These are phyloP conservation scores for Gymnobelideus leadbeateri DNA, from an alignment of 2,113 vertebrate genomes.

Conservation along the genomic window DNA sequence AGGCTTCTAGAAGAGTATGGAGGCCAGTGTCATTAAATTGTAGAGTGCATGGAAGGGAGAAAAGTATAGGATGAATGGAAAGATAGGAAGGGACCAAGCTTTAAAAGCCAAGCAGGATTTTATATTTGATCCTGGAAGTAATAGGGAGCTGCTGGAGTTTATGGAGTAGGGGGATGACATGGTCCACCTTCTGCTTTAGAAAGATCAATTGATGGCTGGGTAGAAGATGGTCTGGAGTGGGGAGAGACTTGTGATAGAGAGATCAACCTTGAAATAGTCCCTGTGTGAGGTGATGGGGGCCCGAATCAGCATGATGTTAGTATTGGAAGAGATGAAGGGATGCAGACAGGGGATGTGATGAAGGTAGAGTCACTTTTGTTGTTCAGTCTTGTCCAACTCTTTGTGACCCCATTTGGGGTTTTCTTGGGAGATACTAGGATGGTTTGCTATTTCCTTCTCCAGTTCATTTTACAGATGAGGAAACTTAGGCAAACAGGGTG, in stretches of 20 bases:
- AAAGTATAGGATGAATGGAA: background rate
- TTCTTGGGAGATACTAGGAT: background rate
- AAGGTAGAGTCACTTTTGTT: background rate
- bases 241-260: background rate
- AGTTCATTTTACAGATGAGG: background rate
- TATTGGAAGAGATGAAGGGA: background rate
- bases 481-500: background rate
- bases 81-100: background rate
- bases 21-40: background rate
- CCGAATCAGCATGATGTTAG: background rate
- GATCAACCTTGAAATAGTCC: background rate
- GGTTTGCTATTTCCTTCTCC: background rate
- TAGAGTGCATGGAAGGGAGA: background rate
- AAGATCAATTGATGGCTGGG: background rate
- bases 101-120: background rate
- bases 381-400: background rate
- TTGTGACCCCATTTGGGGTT: background rate
- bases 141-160: background rate
- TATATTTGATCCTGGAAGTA: background rate
- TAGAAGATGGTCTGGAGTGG: background rate
- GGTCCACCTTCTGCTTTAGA: background rate
- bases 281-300: background rate
- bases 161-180: background rate
- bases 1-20: background rate
- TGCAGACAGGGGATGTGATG: background rate